phyloP scores from a whole-genome alignment of 2,113 vertebrate species.

The Pygoscelis antarcticus region DNA sequence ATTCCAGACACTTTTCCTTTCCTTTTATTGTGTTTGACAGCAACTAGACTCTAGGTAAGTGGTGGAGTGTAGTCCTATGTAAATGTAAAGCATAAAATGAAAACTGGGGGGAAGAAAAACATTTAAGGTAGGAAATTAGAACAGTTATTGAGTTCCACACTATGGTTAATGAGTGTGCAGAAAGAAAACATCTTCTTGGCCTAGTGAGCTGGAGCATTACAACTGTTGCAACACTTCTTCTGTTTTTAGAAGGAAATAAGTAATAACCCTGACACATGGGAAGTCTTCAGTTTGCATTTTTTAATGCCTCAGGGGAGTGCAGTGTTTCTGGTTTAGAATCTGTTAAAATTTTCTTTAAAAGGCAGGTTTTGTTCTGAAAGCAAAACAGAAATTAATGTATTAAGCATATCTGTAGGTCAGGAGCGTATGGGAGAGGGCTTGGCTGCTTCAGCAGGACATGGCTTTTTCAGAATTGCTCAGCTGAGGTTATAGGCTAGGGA shows the following conservation, averaged over 20 bases:
- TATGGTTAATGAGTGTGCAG: constrained; percentile 77
- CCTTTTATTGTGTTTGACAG: constrained; percentile 78
- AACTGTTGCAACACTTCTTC: constrained; percentile 67
- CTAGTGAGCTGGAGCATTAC: constrained; percentile 66
- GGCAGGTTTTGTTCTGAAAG: constrained; percentile 78
- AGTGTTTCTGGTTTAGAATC: constrained; percentile 78
- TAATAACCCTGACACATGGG: constrained; percentile 75
- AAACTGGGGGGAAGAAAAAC: constrained; percentile 80
- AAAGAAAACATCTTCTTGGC: constrained; percentile 77
- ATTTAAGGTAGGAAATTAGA: constrained; percentile 82
- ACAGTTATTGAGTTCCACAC: constrained; percentile 77
- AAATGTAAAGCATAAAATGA: constrained; percentile 74
- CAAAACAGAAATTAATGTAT: constrained; percentile 81
- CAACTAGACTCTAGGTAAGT: constrained; percentile 66
- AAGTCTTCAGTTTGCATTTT: constrained; percentile 80
- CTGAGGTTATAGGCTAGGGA: neutral
- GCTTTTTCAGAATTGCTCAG: neutral
- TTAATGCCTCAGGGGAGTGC: constrained; percentile 76
- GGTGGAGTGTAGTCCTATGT: constrained; percentile 58
- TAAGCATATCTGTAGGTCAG: constrained; percentile 72
- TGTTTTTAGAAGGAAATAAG: constrained; percentile 80
- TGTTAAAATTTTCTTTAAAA: constrained; percentile 80
- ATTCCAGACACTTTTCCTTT: constrained; percentile 65
- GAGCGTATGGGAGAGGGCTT: constrained; percentile 48
- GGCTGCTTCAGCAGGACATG: neutral